Conservation (phyloP, 1,140 invertebrate genomes). For the Battus philenor region DNA sequence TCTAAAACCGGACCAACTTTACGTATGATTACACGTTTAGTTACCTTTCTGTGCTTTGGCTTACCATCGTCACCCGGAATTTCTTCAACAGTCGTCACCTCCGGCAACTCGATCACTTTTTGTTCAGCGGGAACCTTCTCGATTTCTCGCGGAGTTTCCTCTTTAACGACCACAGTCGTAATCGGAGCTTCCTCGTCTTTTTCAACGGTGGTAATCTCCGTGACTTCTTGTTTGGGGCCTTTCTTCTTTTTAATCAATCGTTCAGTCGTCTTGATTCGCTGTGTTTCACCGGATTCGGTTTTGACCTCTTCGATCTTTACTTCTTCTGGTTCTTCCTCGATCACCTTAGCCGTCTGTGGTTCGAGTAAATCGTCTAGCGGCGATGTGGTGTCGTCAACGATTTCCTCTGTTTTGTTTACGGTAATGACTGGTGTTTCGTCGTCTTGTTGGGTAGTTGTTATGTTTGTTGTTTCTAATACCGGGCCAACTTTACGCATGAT, state of each 20-base stretch:
- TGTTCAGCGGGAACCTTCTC: conserved; percentile 18
- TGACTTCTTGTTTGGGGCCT: conserved; percentile 61
- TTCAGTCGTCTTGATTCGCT: conserved; percentile 6
- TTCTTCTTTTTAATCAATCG: conserved; percentile 28
- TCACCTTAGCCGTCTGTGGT: conserved; percentile 10
- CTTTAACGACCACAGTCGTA: too few species aligned
- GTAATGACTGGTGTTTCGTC: conserved; percentile 29
- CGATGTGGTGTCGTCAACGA: conserved; percentile 29
- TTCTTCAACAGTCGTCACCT: conserved; percentile 40
- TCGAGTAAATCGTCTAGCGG: conserved; percentile 6
- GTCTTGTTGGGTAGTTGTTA: conserved; percentile 39
- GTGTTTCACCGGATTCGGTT: conserved; percentile 12
- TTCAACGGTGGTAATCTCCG: conserved; percentile 71
- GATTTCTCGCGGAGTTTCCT: conserved; percentile 21
- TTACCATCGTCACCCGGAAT: conserved; percentile 29
- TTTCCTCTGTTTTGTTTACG: conserved; percentile 37
- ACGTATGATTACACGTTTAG: conserved; percentile 49
- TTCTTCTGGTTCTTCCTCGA: conserved; percentile 19
- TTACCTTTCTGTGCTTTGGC: conserved; percentile 52
- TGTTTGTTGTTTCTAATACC: conserved; percentile 42
- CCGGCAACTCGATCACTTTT: conserved; percentile 40
- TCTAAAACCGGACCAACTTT: conserved; percentile 48
- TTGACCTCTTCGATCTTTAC: conserved; percentile 16
- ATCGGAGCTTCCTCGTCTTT: conserved; percentile 40
- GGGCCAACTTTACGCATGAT: conserved; percentile 51